Base-by-base conservation (phyloP, 2,113 vertebrate genomes). In the Ahaetulla prasina region DNA sequence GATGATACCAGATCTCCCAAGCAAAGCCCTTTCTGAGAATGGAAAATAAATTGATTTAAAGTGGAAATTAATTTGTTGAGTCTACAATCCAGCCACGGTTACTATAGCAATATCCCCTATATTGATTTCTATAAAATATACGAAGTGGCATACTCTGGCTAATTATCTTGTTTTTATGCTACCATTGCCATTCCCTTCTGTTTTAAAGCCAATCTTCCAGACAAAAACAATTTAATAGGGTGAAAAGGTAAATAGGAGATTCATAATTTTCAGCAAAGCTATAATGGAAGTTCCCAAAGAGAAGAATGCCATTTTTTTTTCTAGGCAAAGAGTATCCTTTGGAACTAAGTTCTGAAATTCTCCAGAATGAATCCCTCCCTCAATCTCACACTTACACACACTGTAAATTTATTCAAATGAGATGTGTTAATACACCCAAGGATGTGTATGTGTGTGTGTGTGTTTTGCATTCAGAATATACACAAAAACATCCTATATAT, bases 271-370 rank as follows among this genome's bases (percentile, higher is more conserved):
- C 90, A 35, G 43, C 11, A 25, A 27, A 45, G 25, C 57, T 12
- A 45, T 18, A 7, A 16, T 12, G 11, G 55, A 12, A 20, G 0
- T 0, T 3, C 0, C 0, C 0, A 27, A 0, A 18, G 5, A n/a
- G 53, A 35, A 39, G 43, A 4, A 52, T 2, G 16, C 0, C 30
- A 1, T 11, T 35, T 52, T 25, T 45, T 8, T n/a, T n/a, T n/a
- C 9, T 7, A 57, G 11, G 53, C 8, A 27, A 45, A 11, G 27
- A 54, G 60, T 47, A 16, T 8, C 2, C 4, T 49, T 74, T 9
- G 91, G 93, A 91, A 93, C 87, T 92, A 94, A 90, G 85, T 90
- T 94, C 30, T 57, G 27, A 50, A 92, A 68, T 85, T 94, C 89
- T 80, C 30, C 18, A 49, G 92, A 91, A 91, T 8, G 47, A 60